Conservation (phyloP, 2,797 vertebrate species). For the Okamejei kenojei region DNA sequence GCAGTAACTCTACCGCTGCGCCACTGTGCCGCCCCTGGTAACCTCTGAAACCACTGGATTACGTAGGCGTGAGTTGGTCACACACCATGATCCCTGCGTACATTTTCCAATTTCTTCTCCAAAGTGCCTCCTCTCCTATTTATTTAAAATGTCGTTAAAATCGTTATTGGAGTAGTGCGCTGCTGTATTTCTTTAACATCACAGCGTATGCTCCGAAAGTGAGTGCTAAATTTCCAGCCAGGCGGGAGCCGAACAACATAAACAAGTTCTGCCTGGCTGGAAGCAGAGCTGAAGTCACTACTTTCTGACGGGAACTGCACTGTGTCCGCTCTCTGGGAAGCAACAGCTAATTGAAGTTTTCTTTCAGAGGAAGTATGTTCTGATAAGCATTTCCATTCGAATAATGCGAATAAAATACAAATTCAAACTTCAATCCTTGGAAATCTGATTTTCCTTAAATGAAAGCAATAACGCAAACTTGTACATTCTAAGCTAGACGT, state of each 20-base stretch:
- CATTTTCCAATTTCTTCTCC: too few species aligned
- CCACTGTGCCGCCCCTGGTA: too few species aligned
- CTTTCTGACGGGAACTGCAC: neutral
- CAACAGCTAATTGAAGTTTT: neutral
- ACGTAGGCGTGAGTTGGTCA: too few species aligned
- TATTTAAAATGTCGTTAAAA: neutral
- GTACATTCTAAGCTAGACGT: neutral
- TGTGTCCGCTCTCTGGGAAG: neutral
- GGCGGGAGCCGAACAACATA: slow-evolving; percentile 23
- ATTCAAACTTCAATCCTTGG: neutral
- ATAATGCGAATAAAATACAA: neutral
- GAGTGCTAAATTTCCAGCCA: neutral
- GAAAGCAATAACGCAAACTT: neutral
- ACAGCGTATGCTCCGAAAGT: neutral
- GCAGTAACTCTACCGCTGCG: too few species aligned
- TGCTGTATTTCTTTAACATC: neutral
- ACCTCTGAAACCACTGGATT: too few species aligned
- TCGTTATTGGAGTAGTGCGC: neutral
- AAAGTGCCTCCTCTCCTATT: neutral
- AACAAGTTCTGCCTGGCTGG: slow-evolving; percentile 33
- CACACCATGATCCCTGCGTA: too few species aligned
- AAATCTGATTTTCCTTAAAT: neutral
- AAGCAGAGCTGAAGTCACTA: neutral
- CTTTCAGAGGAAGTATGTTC: neutral
- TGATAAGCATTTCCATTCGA: neutral